These are phyloP conservation scores for Mixornis gularis DNA, from an alignment of 2,113 vertebrate genomes.

Conservation along the genomic window DNA sequence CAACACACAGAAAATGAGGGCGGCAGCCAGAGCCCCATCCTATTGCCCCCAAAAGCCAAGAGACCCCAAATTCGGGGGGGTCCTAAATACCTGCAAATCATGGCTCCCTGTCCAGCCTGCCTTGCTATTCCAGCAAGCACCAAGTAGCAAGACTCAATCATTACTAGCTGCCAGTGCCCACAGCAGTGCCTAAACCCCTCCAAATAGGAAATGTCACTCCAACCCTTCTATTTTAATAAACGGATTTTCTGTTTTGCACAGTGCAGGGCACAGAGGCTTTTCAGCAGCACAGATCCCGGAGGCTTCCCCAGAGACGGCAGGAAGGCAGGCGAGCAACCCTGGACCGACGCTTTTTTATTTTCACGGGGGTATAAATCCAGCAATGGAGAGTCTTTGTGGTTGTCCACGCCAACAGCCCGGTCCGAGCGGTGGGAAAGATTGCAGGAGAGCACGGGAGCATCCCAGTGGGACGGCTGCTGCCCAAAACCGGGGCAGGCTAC, in stretches of 20 bases:
- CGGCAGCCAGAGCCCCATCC: neutral
- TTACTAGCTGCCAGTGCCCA: neutral
- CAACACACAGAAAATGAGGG: neutral
- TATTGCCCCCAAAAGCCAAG: neutral
- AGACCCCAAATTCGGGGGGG: neutral
- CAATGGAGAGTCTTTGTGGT: constrained; percentile 35
- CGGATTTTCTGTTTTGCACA: neutral
- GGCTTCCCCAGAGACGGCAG: constrained; percentile 9
- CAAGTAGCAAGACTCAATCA: neutral
- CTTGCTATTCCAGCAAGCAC: neutral
- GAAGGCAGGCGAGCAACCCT: constrained; percentile 18
- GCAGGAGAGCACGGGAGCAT: constrained; percentile 39
- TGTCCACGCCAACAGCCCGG: constrained; percentile 37
- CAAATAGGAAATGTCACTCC: neutral
- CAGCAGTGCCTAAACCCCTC: neutral
- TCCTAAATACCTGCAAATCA: neutral
- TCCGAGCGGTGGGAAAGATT: constrained; percentile 30
- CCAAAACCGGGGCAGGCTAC: neutral
- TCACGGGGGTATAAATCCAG: constrained; percentile 66
- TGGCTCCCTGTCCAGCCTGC: neutral
- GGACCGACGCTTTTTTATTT: constrained; percentile 64
- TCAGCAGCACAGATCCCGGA: neutral
- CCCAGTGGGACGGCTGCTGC: neutral
- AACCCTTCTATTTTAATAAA: constrained; percentile 3
- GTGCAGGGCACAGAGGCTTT: neutral